phyloP scores from a whole-genome alignment of 2,797 vertebrate genomes.

The Sphaeramia orbicularis region DNA sequence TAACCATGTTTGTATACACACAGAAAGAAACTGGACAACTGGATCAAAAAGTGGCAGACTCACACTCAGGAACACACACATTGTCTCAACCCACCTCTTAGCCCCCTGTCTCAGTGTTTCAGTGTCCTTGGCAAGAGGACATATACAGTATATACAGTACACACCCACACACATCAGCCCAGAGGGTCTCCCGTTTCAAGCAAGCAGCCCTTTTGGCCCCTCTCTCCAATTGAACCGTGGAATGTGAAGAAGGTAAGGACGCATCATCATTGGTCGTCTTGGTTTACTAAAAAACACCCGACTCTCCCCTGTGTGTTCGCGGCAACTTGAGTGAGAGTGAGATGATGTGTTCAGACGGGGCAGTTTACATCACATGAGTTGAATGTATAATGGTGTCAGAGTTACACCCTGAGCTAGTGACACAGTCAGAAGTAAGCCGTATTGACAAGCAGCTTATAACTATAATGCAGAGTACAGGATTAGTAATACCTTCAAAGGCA shows the following conservation, averaged over 20 bases:
- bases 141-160: conserved; percentile 1
- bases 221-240: conserved; percentile 16
- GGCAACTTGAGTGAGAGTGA: conserved; percentile 16
- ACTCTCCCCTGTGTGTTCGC: conserved; percentile 6
- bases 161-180: conserved; percentile 39
- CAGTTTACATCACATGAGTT: conserved; percentile 21
- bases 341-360: conserved; percentile 39
- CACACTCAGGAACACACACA: conserved; percentile 26
- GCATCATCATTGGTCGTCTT: conserved; percentile 7
- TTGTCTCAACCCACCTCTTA: conserved; percentile 1
- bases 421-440: conserved; percentile 38
- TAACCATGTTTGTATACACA: conserved; percentile 21
- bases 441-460: conserved; percentile 52
- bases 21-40: conserved; percentile 29
- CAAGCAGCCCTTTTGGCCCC: conserved; percentile 15
- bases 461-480: conserved; percentile 38
- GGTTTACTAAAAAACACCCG: conserved; percentile 2
- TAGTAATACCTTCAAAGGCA: conserved; percentile 24
- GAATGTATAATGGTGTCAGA: conserved; percentile 31
- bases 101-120: conserved; percentile 4
- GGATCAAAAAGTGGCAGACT: not conserved
- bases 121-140: conserved; percentile 56
- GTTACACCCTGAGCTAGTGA: conserved; percentile 28
- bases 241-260: conserved; percentile 16
- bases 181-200: conserved; percentile 67